Evolutionary conservation across 2,113 vertebrate species (phyloP).

Genomic region (Eonycteris spelaea): DNA sequence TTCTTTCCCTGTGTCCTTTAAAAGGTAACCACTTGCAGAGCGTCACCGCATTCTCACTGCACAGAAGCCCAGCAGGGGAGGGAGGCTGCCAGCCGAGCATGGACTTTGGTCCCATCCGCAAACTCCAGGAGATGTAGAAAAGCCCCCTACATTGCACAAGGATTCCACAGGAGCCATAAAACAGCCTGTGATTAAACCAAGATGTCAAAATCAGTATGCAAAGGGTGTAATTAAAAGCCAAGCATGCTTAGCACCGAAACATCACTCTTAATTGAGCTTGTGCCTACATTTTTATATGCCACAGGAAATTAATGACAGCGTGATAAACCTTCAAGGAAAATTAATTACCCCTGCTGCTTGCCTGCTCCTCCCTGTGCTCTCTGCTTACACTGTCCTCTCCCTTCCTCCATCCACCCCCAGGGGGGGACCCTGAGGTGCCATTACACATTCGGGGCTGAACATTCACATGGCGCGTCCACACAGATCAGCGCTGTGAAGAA

Average conservation of each 20-base stretch:
- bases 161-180: neutral
- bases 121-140: neutral
- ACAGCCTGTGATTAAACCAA: neutral
- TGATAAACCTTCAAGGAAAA: constrained; percentile 56
- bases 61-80: neutral
- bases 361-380: neutral
- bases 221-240: constrained; percentile 52
- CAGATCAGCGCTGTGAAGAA: neutral
- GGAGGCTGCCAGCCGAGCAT: neutral
- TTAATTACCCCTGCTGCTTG: constrained; percentile 45
- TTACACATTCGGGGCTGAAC: neutral
- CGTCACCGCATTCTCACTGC: neutral
- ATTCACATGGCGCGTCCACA: neutral
- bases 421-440: neutral
- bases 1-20: neutral
- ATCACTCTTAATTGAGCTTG: constrained; percentile 71
- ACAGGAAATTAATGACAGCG: constrained; percentile 44
- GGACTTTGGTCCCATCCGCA: neutral
- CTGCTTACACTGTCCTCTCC: neutral
- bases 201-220: constrained; percentile 69
- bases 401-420: neutral
- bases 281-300: neutral
- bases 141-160: neutral
- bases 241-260: constrained; percentile 67
- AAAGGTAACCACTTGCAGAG: neutral